Percentiles rank a stretch among this genome's conserved stretches.
These are phyloP conservation scores for Noctua fimbriata DNA, from an alignment of 2,888 invertebrate genomes.

Conservation along the genomic window DNA sequence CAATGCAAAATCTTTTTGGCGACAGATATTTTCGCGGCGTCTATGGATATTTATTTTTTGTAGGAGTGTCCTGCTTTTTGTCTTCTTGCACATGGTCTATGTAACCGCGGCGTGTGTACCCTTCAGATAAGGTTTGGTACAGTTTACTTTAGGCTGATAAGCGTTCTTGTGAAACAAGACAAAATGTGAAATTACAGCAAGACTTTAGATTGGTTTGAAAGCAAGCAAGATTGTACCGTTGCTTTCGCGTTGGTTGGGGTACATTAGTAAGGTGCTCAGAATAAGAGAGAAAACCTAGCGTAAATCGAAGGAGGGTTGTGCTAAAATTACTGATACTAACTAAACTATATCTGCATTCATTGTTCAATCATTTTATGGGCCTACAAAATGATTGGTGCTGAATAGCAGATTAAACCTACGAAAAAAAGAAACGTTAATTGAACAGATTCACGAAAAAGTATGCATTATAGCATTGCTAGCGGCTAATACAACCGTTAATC, in stretches of 20 bases:
- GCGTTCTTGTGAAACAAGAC: conserved; percentile 44
- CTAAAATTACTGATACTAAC: neutral
- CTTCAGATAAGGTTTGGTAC: conserved; percentile 51
- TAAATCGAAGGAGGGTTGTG: neutral
- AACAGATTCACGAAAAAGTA: neutral
- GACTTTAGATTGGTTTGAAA: conserved; percentile 14
- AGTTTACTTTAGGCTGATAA: conserved; percentile 47
- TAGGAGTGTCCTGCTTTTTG: conserved; percentile 23
- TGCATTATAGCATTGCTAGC: neutral
- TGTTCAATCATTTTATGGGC: neutral
- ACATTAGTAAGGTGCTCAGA: neutral
- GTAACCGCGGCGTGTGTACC: conserved; percentile 34
- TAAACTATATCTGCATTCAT: neutral
- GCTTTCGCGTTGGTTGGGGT: neutral
- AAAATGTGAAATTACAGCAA: conserved; percentile 39
- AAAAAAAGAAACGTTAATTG: neutral
- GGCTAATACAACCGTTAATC: neutral
- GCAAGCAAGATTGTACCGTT: conserved; percentile 6
- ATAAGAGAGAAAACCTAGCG: neutral
- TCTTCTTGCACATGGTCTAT: conserved; percentile 6
- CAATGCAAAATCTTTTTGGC: neutral
- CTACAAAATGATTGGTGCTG: neutral
- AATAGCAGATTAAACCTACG: neutral
- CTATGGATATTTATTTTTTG: neutral
- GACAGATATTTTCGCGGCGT: too few species aligned